Base-by-base conservation (phyloP, 2,888 invertebrate species). In the Amphiduros pacificus region DNA sequence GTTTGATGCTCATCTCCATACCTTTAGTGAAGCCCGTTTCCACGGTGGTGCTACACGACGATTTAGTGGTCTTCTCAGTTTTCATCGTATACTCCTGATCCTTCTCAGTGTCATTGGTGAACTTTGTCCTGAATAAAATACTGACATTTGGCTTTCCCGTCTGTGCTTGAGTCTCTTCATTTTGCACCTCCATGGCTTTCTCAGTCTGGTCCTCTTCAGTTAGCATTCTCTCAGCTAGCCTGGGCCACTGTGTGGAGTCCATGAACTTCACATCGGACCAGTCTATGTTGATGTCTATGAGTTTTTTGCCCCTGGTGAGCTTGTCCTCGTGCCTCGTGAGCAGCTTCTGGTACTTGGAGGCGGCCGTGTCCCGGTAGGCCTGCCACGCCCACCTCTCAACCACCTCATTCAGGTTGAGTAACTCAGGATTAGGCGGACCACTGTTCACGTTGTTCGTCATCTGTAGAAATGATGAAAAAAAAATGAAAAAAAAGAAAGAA, bases 1-100 rank as follows among this genome's bases (percentile, higher is more conserved):
- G 71, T 27, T 72, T 77, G 51, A 83, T 62, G 57, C 78, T 74
- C 44, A 79, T 75, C 63, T 82, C 81, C 27, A 76, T 67, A 28
- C 81, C 81, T 59, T 76, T 75, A n/a, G 72, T 76, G 52, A 64
- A 68, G 50, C 71, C 64, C 26, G 44, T 61, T 20, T 63, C 65
- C 22, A 73, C 59, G 27, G 49, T 62, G 26, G 71, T 67, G 48
- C 48, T 55, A 41, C 64, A 66, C 17, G 62, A 63, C 14, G 69
- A 68, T 1, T 64, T 50, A 1, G 73, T 72, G 14, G 60, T 65
- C 55, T 73, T 67, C 57, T 72, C 71, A 0, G 72, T 69, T 32
- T 64, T 64, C 57, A 74, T 66, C 17, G 68, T 68, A 65, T 74
- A 74, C 24, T 66, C 63, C 59, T 73, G 73, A 2, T 44, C 32